A percentile compares a stretch with the other conserved stretches of the same genome.
These are phyloP conservation scores for Saturnia japonica DNA, from an alignment of 2,888 invertebrate species.

Conservation along the genomic window DNA sequence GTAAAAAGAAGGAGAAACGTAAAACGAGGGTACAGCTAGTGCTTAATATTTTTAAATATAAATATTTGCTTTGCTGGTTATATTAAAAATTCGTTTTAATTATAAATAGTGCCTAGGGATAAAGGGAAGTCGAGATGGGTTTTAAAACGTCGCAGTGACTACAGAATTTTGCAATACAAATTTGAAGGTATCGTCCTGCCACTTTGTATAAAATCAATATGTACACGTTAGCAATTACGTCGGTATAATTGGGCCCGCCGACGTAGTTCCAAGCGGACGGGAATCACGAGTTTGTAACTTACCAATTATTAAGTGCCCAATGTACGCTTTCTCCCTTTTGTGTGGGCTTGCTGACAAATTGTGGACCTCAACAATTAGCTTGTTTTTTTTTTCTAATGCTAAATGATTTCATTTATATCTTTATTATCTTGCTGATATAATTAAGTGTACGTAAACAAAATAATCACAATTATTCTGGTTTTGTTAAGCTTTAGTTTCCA, in stretches of 20 bases:
- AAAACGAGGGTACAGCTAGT: no score
- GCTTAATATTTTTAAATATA: no score
- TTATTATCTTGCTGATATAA: background rate
- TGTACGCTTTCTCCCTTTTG: constrained; percentile 33
- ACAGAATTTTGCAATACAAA: background rate
- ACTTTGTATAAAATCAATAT: constrained; percentile 32
- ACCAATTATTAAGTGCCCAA: constrained; percentile 52
- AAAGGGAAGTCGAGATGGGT: background rate
- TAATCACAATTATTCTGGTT: no score
- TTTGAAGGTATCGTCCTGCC: constrained; percentile 24
- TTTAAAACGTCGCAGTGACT: constrained; percentile 1
- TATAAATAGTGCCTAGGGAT: background rate
- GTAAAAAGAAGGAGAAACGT: background rate
- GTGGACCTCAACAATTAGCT: background rate
- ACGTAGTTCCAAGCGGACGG: constrained; percentile 29
- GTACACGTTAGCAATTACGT: constrained; percentile 41
- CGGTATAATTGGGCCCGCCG: constrained; percentile 36
- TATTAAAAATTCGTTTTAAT: background rate
- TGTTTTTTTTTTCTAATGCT: background rate
- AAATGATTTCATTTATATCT: background rate
- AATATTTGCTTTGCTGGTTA: no score
- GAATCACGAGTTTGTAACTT: constrained; percentile 55
- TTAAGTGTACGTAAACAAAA: background rate
- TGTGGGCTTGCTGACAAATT: constrained; percentile 18
- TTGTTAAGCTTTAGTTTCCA: no score